These are phyloP conservation scores for Pomatostomus ruficeps DNA, from an alignment of 2,113 vertebrate species.

Conservation along the genomic window DNA sequence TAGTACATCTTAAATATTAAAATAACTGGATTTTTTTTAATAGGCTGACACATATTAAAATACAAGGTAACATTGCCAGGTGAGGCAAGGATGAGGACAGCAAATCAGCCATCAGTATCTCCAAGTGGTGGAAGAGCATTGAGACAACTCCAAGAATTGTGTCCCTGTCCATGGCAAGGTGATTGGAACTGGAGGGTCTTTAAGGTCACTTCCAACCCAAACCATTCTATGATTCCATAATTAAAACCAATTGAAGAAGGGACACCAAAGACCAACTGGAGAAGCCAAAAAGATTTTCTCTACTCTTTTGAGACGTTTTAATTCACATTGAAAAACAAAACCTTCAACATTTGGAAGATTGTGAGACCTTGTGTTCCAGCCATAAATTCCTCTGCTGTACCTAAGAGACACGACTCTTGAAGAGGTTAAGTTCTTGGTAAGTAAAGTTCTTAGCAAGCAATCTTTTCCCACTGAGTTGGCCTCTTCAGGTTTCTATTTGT, in stretches of 20 bases:
- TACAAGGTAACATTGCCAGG: not conserved
- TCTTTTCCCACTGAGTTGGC: constrained; percentile 52
- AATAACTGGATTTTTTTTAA: not conserved
- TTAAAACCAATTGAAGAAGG: not conserved
- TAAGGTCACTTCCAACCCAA: not conserved
- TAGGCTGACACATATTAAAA: not conserved
- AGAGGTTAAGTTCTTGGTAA: constrained; percentile 54
- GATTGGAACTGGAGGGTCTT: not conserved
- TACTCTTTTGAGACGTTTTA: not conserved
- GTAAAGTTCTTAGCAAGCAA: constrained; percentile 55
- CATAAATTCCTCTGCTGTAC: constrained; percentile 10
- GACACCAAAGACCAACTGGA: not conserved
- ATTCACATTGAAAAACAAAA: not conserved
- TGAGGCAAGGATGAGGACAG: not conserved
- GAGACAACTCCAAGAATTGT: not conserved
- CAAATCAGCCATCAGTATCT: not conserved
- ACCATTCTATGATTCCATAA: not conserved
- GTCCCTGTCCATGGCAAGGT: not conserved
- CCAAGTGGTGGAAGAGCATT: not conserved
- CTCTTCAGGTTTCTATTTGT: constrained; percentile 58
- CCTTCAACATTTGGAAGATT: not conserved
- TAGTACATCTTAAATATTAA: not conserved
- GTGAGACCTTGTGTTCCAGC: not conserved
- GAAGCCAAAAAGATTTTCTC: not conserved
- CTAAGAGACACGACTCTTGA: not conserved